phyloP scores from a whole-genome alignment of 2,797 vertebrate species.

The Vespertilio murinus region DNA sequence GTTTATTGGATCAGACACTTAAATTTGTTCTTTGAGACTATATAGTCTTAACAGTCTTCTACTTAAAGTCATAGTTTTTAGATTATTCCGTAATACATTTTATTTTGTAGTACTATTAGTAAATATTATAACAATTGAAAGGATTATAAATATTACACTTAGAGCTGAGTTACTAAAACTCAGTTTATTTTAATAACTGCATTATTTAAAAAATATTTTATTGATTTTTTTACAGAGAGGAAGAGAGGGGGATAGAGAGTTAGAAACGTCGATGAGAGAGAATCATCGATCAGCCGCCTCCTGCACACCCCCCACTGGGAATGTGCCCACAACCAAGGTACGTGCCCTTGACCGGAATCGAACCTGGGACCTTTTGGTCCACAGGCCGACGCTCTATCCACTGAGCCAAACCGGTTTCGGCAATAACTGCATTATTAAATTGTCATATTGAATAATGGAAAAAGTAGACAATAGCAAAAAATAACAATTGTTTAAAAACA shows the following conservation, averaged over 20 bases:
- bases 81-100: neutral
- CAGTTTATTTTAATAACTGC: neutral
- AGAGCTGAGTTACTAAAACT: slow-evolving; percentile 41
- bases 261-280: no score
- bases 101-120: neutral
- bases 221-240: no score
- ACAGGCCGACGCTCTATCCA: no score
- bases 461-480: neutral
- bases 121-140: neutral
- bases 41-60: slow-evolving; percentile 9
- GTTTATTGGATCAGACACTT: slow-evolving; percentile 22
- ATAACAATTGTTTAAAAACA: slow-evolving; percentile 1
- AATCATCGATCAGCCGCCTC: no score
- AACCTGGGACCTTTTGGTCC: no score
- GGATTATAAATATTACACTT: neutral
- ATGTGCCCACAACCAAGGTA: no score
- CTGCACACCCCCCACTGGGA: no score
- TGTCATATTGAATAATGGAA: neutral
- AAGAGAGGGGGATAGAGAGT: no score
- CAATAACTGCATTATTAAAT: neutral
- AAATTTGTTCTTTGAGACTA: neutral
- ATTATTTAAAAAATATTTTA: no score
- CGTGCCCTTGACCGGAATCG: no score
- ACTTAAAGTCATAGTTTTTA: slow-evolving; percentile 7
- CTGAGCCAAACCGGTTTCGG: no score